Conservation (phyloP, 2,797 vertebrate species). For the Otolemur crassicaudatus region DNA sequence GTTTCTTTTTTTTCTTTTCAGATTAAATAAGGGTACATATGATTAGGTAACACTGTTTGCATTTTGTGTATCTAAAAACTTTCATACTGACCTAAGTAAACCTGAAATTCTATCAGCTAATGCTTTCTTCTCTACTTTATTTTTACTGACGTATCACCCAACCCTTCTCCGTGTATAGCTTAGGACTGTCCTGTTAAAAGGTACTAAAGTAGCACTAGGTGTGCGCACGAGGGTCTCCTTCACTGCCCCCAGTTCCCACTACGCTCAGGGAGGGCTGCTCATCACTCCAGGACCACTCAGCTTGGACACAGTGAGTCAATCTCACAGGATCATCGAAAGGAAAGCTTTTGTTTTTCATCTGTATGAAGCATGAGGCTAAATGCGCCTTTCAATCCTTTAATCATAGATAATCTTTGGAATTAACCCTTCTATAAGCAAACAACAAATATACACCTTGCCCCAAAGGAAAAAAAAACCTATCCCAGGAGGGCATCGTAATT, state of each 20-base stretch:
- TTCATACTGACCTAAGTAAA: not conserved
- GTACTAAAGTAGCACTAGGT: not conserved
- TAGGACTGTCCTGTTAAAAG: not conserved
- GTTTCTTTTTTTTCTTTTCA: no score
- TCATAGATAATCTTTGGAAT: not conserved
- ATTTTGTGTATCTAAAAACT: no score
- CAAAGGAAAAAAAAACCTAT: not conserved
- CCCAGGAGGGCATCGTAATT: not conserved
- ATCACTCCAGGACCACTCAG: not conserved
- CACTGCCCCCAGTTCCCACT: not conserved
- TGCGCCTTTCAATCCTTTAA: not conserved
- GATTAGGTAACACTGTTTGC: no score
- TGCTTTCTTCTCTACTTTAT: conserved; percentile 22
- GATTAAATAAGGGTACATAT: no score
- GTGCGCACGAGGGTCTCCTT: not conserved
- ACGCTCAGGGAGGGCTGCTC: not conserved
- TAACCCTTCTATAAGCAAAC: conserved; percentile 22
- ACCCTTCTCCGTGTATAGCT: not conserved
- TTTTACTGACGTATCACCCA: not conserved
- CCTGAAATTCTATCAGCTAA: conserved; percentile 18
- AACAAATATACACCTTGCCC: not conserved
- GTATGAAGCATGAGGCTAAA: not conserved
- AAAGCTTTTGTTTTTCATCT: not conserved
- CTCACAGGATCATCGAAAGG: not conserved
- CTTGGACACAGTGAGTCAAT: not conserved